phyloP scores from a whole-genome alignment of 2,888 invertebrate species.

The Hemistola chrysoprasaria region DNA sequence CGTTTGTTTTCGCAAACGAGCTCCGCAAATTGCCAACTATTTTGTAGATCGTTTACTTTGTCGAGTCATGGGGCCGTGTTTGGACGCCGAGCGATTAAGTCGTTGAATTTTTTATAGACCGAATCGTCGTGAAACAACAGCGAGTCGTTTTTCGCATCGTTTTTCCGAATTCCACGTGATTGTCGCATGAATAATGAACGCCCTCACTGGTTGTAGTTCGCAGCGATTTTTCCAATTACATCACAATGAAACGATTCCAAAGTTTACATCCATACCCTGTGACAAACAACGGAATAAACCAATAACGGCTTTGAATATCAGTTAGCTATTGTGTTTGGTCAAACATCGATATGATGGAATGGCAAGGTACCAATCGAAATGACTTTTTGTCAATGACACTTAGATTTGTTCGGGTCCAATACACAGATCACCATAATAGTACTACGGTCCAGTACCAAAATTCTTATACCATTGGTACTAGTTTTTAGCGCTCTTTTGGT shows the following conservation, averaged over 20 bases:
- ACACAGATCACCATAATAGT: too few species aligned
- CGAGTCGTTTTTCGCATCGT: slow-evolving; percentile 68
- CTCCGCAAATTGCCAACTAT: slow-evolving; percentile 61
- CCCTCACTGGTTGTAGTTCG: slow-evolving; percentile 55
- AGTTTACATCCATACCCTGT: slow-evolving; percentile 37
- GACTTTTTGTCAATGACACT: too few species aligned
- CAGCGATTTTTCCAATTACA: slow-evolving; percentile 73
- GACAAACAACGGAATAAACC: slow-evolving; percentile 16
- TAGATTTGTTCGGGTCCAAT: too few species aligned
- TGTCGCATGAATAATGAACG: slow-evolving; percentile 74
- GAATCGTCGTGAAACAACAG: slow-evolving; percentile 71
- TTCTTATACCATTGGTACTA: too few species aligned
- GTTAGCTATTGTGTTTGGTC: slow-evolving; percentile 7
- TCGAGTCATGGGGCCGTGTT: slow-evolving; percentile 57
- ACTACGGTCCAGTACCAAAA: too few species aligned
- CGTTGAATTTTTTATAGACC: slow-evolving; percentile 67
- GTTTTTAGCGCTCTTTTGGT: too few species aligned
- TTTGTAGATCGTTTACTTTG: slow-evolving; percentile 51
- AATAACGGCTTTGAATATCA: slow-evolving; percentile 11
- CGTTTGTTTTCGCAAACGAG: slow-evolving; percentile 37
- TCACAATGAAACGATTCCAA: slow-evolving; percentile 56
- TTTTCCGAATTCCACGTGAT: slow-evolving; percentile 75
- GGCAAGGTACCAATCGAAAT: too few species aligned
- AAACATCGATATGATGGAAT: slow-evolving; percentile 1
- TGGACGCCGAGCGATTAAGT: slow-evolving; percentile 69